Percentiles rank a stretch among this genome's conserved stretches.
Conservation (phyloP, 2,888 invertebrate genomes). For the Drosophila acutilabella region DNA sequence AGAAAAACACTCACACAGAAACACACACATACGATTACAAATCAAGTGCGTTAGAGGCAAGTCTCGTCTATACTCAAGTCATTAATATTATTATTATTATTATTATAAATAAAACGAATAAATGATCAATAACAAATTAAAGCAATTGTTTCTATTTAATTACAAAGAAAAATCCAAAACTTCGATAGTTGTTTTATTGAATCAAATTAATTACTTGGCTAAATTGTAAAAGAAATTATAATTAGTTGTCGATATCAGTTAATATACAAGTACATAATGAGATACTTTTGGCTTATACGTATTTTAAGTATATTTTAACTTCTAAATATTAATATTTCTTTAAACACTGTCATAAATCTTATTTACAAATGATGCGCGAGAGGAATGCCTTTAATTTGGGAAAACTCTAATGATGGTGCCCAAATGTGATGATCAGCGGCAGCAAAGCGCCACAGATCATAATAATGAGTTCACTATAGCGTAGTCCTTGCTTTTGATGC, state of each 20-base stretch:
- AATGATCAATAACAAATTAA: conserved; percentile 38
- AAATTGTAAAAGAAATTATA: neutral
- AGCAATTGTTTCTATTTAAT: neutral
- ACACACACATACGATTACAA: conserved; percentile 12
- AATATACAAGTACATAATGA: conserved; percentile 3
- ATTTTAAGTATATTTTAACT: neutral
- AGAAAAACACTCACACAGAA: neutral
- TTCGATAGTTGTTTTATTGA: neutral
- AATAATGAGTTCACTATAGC: conserved; percentile 91
- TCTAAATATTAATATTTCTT: neutral
- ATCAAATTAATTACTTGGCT: neutral
- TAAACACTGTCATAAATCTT: neutral
- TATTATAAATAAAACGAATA: conserved; percentile 52
- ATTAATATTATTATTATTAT: conserved; percentile 48
- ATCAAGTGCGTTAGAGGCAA: conserved; percentile 41
- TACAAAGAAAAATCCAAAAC: too few relatives aligned
- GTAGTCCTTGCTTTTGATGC: conserved; percentile 86
- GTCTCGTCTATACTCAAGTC: conserved; percentile 45
- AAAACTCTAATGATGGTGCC: conserved; percentile 91
- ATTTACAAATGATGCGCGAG: conserved; percentile 4
- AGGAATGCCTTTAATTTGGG: neutral
- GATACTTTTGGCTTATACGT: neutral
- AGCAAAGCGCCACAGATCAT: conserved; percentile 94
- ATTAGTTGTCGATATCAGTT: neutral
- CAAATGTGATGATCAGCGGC: conserved; percentile 95